Evolutionary conservation across 2,797 vertebrate species (phyloP).

Genomic region (Neosilurus mollespiculum): DNA sequence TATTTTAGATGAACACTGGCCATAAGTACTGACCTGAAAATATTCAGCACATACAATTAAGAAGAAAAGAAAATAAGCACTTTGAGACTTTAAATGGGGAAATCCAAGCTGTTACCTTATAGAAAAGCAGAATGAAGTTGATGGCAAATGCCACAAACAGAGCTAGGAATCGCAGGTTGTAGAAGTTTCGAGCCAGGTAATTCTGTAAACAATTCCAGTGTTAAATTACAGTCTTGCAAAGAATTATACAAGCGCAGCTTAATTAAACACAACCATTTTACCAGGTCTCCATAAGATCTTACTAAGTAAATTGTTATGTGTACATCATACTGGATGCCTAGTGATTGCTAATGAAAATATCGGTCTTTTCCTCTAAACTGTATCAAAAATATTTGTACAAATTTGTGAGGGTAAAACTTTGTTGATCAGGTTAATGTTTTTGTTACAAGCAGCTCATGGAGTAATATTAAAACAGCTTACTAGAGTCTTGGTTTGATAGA

Average conservation of each 20-base stretch:
- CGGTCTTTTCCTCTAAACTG: neutral
- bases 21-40: neutral
- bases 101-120: constrained; percentile 82
- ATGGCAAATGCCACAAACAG: constrained; percentile 98
- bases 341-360: neutral
- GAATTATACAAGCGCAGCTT: neutral
- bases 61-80: neutral
- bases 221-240: neutral
- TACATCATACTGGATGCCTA: neutral
- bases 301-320: neutral
- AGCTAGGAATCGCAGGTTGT: constrained; percentile 95
- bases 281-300: neutral
- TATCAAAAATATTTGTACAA: neutral
- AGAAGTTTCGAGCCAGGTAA: constrained; percentile 97
- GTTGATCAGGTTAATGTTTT: neutral
- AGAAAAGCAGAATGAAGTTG: constrained; percentile 99
- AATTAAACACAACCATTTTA: neutral
- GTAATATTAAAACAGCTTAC: constrained; percentile 67
- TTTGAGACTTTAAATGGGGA: constrained; percentile 4
- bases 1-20: too few relatives aligned
- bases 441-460: neutral
- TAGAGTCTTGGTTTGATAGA: constrained; percentile 95
- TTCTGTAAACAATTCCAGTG: constrained; percentile 76
- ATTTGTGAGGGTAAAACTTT: neutral
- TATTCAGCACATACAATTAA: neutral